A percentile compares a stretch with the other conserved stretches of the same genome.
Conservation (phyloP, 2,888 invertebrate species). For the Amphipoea oculea region DNA sequence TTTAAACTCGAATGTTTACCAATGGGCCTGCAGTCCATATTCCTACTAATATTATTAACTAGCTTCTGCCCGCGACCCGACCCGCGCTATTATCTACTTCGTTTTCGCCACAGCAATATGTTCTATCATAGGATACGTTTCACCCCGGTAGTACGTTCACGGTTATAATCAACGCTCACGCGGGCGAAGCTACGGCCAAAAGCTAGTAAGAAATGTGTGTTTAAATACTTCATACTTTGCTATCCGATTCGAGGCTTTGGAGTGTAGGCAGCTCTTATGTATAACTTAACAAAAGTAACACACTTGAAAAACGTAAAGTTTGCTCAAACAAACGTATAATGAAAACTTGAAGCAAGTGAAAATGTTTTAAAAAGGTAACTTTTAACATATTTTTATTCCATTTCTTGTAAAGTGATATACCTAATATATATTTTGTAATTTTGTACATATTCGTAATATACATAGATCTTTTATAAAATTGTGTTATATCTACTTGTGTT, state of each 20-base stretch:
- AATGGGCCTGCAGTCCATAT: not conserved
- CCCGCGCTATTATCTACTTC: not conserved
- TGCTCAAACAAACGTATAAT: conserved; percentile 64
- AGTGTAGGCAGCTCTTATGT: not conserved
- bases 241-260: not conserved
- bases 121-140: not conserved
- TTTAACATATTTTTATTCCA: not conserved
- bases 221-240: not conserved
- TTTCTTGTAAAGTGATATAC: conserved; percentile 10
- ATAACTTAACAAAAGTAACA: conserved; percentile 52
- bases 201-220: not conserved
- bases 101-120: not conserved
- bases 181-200: not conserved
- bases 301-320: conserved; percentile 68
- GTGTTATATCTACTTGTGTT: conserved; percentile 26
- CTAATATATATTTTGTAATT: conserved; percentile 15
- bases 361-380: not conserved
- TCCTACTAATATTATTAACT: not conserved
- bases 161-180: not conserved
- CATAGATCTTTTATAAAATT: conserved; percentile 9
- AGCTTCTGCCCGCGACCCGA: not conserved
- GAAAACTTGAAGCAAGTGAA: conserved; percentile 15
- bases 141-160: too few species aligned
- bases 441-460: conserved; percentile 16
- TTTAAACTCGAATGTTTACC: not conserved